Base-by-base conservation (phyloP, 2,113 vertebrate genomes). In the Cyanistes caeruleus region DNA sequence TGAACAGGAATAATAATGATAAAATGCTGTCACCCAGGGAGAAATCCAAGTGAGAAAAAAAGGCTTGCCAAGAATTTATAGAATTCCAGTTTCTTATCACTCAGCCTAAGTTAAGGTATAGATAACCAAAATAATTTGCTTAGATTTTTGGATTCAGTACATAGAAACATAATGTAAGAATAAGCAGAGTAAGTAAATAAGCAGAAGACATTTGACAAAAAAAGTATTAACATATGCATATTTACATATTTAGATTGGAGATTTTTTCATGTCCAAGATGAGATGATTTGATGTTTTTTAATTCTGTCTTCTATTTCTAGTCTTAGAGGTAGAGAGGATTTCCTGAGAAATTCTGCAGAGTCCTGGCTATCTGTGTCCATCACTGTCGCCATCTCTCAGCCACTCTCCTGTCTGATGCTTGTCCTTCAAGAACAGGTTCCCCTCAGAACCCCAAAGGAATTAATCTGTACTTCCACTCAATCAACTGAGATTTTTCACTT, bases 331-430 rank as follows among this genome's bases (percentile, higher is more conserved):
- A 83, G 48, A 20, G 56, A 43, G 7, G 20, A 52, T 58, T 81
- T 92, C 63, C 46, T 58, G 52, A 30, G 11, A 62, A 65, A 18
- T n/a, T 59, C 70, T 48, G 41, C 63, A 22, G 84, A 58, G 14
- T 46, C 24, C 24, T 21, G 59, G 23, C 0, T 0, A 30, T 31
- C 67, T 65, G 65, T 39, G 35, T 72, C 86, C 0, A 4, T 67
- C 35, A 75, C 53, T 44, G 55, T 28, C 1, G 0, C 52, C 15
- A 65, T 37, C n/a, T 84, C 67, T 55, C 52, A 88, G 2, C 53
- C 12, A 5, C 49, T 70, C 15, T 65, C 52, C 16, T 24, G 30
- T 18, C 24, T 43, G 24, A 49, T 17, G 28, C 28, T 44, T 14
- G 27, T 37, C 46, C 43, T 95, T 51, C 74, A 48, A 43, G 68